phyloP scores from a whole-genome alignment of 2,888 invertebrate species.

The Ariolimax columbianus region DNA sequence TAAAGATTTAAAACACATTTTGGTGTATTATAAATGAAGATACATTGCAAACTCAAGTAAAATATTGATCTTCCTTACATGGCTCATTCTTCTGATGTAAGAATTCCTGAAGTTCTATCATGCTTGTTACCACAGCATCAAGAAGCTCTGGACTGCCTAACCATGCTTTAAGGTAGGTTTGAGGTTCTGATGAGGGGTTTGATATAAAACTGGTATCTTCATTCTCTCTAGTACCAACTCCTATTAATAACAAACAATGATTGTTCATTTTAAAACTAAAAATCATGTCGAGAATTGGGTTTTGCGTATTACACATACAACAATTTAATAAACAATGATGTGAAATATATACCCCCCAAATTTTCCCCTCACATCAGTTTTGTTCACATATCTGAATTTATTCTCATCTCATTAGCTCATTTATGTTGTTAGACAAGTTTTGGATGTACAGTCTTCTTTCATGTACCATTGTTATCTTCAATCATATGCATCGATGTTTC shows the following conservation, averaged over 20 bases:
- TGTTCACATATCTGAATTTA: too few species aligned
- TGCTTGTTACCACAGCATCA: slow-evolving; percentile 66
- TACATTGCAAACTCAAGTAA: background rate
- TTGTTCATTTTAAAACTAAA: background rate
- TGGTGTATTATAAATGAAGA: background rate
- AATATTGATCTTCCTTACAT: slow-evolving; percentile 58
- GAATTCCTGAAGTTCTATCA: slow-evolving; percentile 68
- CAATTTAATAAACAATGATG: too few species aligned
- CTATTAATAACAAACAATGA: background rate
- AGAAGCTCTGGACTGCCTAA: slow-evolving; percentile 70
- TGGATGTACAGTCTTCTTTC: too few species aligned
- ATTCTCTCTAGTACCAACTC: slow-evolving; percentile 11
- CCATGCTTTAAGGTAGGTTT: slow-evolving; percentile 59
- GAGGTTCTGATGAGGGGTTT: background rate
- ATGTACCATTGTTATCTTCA: too few species aligned
- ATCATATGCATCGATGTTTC: too few species aligned
- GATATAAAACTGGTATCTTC: slow-evolving; percentile 16
- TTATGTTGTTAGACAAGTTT: too few species aligned
- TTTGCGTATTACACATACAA: background rate
- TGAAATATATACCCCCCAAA: too few species aligned
- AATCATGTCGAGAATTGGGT: background rate
- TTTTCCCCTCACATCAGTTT: too few species aligned
- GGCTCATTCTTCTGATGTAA: slow-evolving; percentile 63
- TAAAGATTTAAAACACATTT: too few species aligned
- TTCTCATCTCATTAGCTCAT: too few species aligned